Conservation (phyloP, 2,888 invertebrate species). For the Tillus elongatus region DNA sequence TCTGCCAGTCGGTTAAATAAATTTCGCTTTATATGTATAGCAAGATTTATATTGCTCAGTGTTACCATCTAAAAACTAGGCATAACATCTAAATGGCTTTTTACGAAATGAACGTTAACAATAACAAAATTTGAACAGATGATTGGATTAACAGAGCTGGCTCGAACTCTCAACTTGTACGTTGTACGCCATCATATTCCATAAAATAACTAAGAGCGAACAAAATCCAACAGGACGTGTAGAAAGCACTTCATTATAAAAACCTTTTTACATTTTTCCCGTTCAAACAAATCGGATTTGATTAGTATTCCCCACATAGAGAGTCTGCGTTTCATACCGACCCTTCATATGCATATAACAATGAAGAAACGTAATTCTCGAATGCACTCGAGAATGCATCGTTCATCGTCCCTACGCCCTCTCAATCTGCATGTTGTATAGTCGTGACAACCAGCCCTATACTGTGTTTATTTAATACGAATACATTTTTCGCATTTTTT, state of each 20-base stretch:
- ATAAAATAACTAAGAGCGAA: slow-evolving; percentile 33
- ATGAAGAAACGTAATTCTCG: slow-evolving; percentile 33
- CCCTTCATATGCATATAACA: slow-evolving; percentile 31
- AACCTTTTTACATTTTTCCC: slow-evolving; percentile 37
- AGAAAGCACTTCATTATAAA: slow-evolving; percentile 39
- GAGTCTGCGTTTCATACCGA: slow-evolving; percentile 18
- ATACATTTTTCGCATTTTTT: too few relatives aligned
- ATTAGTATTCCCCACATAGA: slow-evolving; percentile 33
- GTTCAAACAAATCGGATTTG: slow-evolving; percentile 39
- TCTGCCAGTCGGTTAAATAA: too few relatives aligned
- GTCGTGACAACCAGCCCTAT: too few relatives aligned
- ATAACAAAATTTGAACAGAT: slow-evolving; percentile 33
- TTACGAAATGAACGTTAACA: slow-evolving; percentile 32
- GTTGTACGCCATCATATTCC: slow-evolving; percentile 32
- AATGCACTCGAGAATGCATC: slow-evolving; percentile 32
- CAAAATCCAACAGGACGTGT: slow-evolving; percentile 34
- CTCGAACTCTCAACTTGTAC: too few relatives aligned
- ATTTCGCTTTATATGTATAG: too few relatives aligned
- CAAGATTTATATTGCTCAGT: too few relatives aligned
- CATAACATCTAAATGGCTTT: slow-evolving; percentile 24
- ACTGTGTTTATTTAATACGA: too few relatives aligned
- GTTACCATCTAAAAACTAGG: too few relatives aligned
- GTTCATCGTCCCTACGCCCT: too few relatives aligned
- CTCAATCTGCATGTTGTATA: too few relatives aligned
- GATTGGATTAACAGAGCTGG: slow-evolving; percentile 31